A percentile compares a stretch with the other conserved stretches of the same genome.
These are phyloP conservation scores for Pseudochirops corinnae DNA, from an alignment of 2,797 vertebrate species.

Conservation along the genomic window DNA sequence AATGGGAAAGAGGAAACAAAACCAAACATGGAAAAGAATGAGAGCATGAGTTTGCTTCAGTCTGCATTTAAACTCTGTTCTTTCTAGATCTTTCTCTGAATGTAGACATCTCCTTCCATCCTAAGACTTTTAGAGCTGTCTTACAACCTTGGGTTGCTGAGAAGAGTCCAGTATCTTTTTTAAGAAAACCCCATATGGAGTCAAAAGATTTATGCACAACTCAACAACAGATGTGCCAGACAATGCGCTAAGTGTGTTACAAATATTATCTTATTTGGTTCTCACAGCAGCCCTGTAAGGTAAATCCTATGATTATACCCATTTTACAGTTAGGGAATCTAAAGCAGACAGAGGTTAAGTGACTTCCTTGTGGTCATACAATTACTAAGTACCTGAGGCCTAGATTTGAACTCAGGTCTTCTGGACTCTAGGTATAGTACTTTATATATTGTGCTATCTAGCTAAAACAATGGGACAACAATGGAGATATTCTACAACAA, in stretches of 20 bases:
- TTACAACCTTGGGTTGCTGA: no score
- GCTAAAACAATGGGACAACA: neutral
- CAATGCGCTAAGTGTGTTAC: neutral
- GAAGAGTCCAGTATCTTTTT: no score
- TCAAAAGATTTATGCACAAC: neutral
- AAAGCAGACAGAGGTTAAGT: neutral
- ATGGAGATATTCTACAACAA: neutral
- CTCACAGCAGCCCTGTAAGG: neutral
- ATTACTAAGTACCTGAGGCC: neutral
- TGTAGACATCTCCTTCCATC: no score
- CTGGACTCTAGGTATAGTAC: neutral
- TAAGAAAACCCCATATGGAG: neutral
- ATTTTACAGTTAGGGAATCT: neutral
- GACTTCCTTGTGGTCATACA: neutral
- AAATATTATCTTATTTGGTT: neutral
- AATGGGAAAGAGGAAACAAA: no score
- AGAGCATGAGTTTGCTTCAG: no score
- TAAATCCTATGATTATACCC: neutral
- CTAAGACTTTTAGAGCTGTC: no score
- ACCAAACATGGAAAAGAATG: no score
- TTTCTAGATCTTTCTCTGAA: no score
- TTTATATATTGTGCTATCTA: neutral
- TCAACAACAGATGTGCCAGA: neutral
- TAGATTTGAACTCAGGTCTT: neutral
- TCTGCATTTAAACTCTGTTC: no score